Evolutionary conservation across 2,113 vertebrate genomes (phyloP).

Genomic region (Eolophus roseicapilla): DNA sequence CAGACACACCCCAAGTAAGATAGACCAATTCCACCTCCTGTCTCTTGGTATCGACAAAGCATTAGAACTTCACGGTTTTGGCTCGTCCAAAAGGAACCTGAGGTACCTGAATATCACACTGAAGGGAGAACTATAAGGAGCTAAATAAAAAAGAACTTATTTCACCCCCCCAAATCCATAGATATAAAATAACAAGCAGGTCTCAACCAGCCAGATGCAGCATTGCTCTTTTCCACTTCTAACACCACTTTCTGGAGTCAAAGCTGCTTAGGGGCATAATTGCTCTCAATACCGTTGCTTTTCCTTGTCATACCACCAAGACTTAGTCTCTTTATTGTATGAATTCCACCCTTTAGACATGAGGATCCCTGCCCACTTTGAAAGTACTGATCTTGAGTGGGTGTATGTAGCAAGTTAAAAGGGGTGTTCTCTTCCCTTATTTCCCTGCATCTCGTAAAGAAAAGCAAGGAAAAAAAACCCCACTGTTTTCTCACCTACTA

Average conservation of each 20-base stretch:
- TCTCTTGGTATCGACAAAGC: not conserved
- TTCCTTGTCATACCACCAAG: not conserved
- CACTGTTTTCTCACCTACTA: not conserved
- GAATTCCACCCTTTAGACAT: not conserved
- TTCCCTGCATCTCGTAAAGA: not conserved
- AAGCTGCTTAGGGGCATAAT: not conserved
- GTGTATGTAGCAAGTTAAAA: fast-evolving
- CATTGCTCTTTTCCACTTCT: not conserved
- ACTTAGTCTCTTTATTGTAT: not conserved
- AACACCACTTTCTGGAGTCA: not conserved
- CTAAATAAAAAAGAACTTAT: not conserved
- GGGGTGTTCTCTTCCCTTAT: not conserved
- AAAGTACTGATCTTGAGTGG: not conserved
- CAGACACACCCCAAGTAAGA: not conserved
- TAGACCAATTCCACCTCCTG: not conserved
- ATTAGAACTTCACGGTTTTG: not conserved
- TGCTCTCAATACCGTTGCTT: not conserved
- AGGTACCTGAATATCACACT: not conserved
- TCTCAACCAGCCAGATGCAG: not conserved
- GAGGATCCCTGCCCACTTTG: not conserved
- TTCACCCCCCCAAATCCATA: not conserved
- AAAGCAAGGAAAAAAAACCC: not conserved
- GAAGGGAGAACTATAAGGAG: not conserved
- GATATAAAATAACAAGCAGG: not conserved
- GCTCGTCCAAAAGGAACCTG: not conserved